phyloP scores from a whole-genome alignment of 2,797 vertebrate species.

The Falco rusticolus region DNA sequence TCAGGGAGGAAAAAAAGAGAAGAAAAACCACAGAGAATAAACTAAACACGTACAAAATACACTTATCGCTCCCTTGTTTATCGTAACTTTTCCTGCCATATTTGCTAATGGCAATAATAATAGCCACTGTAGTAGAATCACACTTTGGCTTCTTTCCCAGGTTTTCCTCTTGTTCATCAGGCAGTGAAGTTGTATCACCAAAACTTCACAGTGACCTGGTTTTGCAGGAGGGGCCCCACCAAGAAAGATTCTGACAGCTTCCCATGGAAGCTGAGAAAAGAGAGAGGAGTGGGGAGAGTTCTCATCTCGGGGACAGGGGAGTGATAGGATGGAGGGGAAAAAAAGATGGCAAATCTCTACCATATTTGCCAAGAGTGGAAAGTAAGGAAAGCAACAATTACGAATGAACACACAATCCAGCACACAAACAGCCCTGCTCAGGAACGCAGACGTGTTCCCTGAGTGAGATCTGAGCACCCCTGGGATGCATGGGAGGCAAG shows the following conservation, averaged over 20 bases:
- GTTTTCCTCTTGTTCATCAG: not conserved
- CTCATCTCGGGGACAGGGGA: not conserved
- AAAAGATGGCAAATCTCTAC: not conserved
- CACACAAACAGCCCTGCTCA: not conserved
- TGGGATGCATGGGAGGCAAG: not conserved
- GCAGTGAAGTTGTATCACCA: not conserved
- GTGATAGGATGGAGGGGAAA: not conserved
- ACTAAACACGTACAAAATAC: not conserved
- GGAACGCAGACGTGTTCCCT: not conserved
- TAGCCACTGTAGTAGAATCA: not conserved
- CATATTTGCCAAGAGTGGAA: not conserved
- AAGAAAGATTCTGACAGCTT: not conserved
- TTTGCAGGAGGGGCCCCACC: not conserved
- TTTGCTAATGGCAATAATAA: slow-evolving; percentile 35
- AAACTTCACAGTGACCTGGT: not conserved
- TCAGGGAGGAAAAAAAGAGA: not conserved
- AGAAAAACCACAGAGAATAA: not conserved
- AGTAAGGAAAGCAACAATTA: not conserved
- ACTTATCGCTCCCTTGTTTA: slow-evolving; percentile 24
- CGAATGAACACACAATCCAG: not conserved
- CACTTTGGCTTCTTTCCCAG: slow-evolving; percentile 20
- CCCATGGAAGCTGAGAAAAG: not conserved
- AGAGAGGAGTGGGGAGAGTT: not conserved
- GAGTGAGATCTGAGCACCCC: not conserved
- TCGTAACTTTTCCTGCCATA: not conserved